Base-by-base conservation (phyloP, 1,140 invertebrate species). In the Leptopilina boulardi region DNA sequence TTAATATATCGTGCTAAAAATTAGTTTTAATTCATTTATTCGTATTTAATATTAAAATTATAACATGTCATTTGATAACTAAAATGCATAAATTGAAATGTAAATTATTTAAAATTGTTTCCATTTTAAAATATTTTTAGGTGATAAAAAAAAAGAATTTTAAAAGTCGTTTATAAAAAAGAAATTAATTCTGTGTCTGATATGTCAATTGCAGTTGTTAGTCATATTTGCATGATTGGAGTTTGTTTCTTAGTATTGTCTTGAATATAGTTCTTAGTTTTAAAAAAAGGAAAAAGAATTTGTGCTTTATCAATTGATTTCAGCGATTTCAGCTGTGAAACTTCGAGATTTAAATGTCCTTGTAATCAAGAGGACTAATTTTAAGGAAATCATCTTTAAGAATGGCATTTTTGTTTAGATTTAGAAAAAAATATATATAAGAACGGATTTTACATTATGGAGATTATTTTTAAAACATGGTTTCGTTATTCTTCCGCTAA, bases 401-500 rank as follows among this genome's bases (percentile, higher is more conserved):
- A 38, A 38, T 38, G 34, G 9, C 34, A 38, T 9, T 38, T 38
- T 38, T 38, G 34, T 9, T 38, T 38, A 38, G 34, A 38, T 38
- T 38, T 38, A 38, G 34, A 38, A 38, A 38, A 38, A 9, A 38
- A 8, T 38, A 6, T 38, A 38, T 38, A 38, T 18, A 54, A 19
- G 8, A 21, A 9, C 47, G 19, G n/a, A 18, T 18, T 51, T 15
- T n/a, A 54, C n/a, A 59, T 23, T n/a, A 11, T 13, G 15, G 10
- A 9, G 4, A 66, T 15, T 6, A n/a, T 66, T 26, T 66, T 30
- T 74, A 54, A 75, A 66, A 66, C 77, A 47, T 77, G 80, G 84
- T 86, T 86, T 86, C 82, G 85, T 85, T 86, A 84, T 80, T 86
- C 71, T 82, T 85, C 84, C 83, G 71, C 75, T 26, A 18, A 23